Evolutionary conservation across 2,888 invertebrate genomes (phyloP).

Genomic region (Drosophila melanocephala): DNA sequence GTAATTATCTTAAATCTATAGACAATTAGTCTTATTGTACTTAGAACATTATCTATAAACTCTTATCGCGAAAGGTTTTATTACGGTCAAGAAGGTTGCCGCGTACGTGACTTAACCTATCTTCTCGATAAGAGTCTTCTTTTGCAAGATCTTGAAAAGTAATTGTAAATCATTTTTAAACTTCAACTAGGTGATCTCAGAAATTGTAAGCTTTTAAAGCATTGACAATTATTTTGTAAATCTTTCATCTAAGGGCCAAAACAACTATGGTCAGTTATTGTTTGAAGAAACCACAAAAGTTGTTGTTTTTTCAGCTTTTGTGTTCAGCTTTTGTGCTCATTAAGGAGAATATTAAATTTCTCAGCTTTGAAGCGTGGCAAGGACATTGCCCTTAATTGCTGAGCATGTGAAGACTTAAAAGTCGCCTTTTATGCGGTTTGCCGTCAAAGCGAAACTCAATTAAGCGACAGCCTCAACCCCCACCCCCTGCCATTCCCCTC

Average conservation of each 20-base stretch:
- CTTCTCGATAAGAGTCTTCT: background rate
- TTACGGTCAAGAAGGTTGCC: background rate
- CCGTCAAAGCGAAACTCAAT: constrained; percentile 81
- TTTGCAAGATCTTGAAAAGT: background rate
- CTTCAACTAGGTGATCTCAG: background rate
- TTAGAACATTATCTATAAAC: background rate
- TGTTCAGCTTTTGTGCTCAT: constrained; percentile 55
- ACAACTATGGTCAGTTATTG: constrained; percentile 53
- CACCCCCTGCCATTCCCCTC: background rate
- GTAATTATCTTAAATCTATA: too few species aligned
- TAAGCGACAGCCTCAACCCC: constrained; percentile 61
- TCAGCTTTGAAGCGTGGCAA: constrained; percentile 17
- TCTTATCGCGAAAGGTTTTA: background rate
- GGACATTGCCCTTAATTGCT: constrained; percentile 67
- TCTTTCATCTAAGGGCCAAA: background rate
- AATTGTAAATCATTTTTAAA: background rate
- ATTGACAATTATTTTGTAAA: background rate
- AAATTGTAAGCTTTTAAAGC: background rate
- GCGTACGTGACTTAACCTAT: background rate
- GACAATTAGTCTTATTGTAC: background rate
- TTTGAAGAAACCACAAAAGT: constrained; percentile 65
- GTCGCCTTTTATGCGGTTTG: constrained; percentile 78
- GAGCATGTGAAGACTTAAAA: constrained; percentile 78
- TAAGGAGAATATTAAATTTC: constrained; percentile 73
- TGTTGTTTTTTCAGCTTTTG: constrained; percentile 26